Conservation (phyloP, 2,797 vertebrate species). For the Melopsittacus undulatus region DNA sequence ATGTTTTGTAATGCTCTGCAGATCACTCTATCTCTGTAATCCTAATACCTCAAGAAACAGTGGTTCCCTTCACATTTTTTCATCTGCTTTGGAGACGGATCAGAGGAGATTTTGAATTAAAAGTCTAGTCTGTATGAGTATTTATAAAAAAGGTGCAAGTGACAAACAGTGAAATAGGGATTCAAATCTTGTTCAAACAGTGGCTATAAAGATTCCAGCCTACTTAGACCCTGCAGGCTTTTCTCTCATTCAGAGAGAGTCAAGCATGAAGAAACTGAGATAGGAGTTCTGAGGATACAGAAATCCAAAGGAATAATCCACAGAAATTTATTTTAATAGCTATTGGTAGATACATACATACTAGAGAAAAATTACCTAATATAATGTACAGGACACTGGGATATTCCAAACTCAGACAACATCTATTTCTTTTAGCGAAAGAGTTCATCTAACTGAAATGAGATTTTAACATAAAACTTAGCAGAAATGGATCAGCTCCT, state of each 20-base stretch:
- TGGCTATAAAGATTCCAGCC: constrained; percentile 6
- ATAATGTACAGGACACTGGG: constrained; percentile 34
- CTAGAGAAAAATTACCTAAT: constrained; percentile 22
- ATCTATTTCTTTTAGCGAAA: constrained; percentile 37
- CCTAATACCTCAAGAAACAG: not conserved
- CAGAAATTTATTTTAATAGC: constrained; percentile 47
- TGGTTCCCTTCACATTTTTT: constrained; percentile 3
- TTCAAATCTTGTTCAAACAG: not conserved
- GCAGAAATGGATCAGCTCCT: constrained; percentile 60
- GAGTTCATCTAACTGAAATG: constrained; percentile 58
- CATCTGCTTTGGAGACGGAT: not conserved
- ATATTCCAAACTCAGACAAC: constrained; percentile 53
- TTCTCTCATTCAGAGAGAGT: not conserved
- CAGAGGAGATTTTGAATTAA: not conserved
- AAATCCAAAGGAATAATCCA: constrained; percentile 49
- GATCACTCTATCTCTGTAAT: not conserved
- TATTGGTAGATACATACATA: constrained; percentile 8
- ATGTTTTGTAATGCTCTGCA: not conserved
- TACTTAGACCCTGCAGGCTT: not conserved
- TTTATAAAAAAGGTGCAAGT: constrained; percentile 1
- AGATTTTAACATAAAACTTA: constrained; percentile 62
- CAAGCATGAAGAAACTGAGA: not conserved
- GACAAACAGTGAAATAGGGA: constrained; percentile 25
- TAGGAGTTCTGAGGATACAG: not conserved
- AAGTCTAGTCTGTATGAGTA: not conserved